Evolutionary conservation across 2,888 invertebrate species (phyloP).

Genomic region (Sicus ferrugineus): DNA sequence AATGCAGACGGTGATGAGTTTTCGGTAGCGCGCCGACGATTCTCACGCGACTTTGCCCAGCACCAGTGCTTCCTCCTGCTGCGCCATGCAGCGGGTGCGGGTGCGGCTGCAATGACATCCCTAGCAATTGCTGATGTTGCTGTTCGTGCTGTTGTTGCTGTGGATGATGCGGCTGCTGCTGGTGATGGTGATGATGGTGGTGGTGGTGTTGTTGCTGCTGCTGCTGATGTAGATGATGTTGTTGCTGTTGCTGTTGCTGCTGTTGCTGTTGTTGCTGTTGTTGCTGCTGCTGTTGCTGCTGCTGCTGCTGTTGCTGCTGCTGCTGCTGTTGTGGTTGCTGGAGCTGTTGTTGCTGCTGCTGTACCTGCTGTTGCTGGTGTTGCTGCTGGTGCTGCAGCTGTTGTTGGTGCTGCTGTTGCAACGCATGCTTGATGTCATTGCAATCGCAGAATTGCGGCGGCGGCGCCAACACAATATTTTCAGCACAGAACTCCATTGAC

Average conservation of each 20-base stretch:
- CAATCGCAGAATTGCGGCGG: constrained; percentile 90
- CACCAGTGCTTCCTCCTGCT: constrained; percentile 37
- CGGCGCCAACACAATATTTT: constrained; percentile 78
- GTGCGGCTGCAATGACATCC: constrained; percentile 42
- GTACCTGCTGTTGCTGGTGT: constrained; percentile 51
- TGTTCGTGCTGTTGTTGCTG: constrained; percentile 43
- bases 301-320: constrained; percentile 46
- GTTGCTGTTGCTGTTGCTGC: constrained; percentile 47
- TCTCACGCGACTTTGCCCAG: constrained; percentile 69
- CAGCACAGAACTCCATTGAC: constrained; percentile 57
- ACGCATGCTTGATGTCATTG: constrained; percentile 66
- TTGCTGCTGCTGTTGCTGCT: constrained; percentile 51
- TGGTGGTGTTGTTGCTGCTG: constrained; percentile 46
- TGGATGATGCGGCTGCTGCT: constrained; percentile 35
- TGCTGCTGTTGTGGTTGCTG: constrained; percentile 44
- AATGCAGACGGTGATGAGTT: constrained; percentile 63
- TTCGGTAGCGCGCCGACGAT: constrained; percentile 88
- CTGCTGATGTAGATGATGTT: constrained; percentile 47
- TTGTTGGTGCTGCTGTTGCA: constrained; percentile 48
- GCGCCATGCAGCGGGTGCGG: constrained; percentile 39
- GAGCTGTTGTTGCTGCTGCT: constrained; percentile 46
- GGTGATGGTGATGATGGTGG: constrained; percentile 44
- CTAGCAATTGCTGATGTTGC: constrained; percentile 44
- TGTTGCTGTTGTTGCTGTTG: constrained; percentile 47
- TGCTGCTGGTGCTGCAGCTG: constrained; percentile 49